Conservation (phyloP, 1,140 invertebrate genomes). For the Brachionus rubens region DNA sequence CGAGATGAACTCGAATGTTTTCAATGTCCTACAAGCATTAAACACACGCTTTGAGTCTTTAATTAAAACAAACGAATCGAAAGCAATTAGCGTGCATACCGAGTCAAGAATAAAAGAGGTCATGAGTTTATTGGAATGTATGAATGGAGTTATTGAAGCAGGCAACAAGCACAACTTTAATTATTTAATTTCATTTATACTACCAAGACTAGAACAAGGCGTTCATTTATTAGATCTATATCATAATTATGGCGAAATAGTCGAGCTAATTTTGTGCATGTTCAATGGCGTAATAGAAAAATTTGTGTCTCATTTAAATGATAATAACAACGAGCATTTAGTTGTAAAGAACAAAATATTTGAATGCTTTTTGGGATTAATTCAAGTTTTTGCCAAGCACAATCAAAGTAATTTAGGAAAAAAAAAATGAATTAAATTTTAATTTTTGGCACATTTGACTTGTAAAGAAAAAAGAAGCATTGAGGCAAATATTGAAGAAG, state of each 20-base stretch:
- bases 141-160: conserved; percentile 36
- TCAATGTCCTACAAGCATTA: not conserved
- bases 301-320: conserved; percentile 4
- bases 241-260: conserved; percentile 44
- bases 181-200: not conserved
- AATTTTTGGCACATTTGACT: not conserved
- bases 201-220: conserved; percentile 12
- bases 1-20: not conserved
- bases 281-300: conserved; percentile 29
- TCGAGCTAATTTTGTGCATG: conserved; percentile 26
- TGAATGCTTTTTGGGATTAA: not conserved
- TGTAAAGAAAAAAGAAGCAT: conserved; percentile 10
- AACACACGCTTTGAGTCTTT: not conserved
- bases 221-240: conserved; percentile 15
- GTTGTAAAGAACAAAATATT: conserved; percentile 1
- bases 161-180: not conserved
- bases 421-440: too few species aligned
- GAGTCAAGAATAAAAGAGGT: conserved; percentile 15
- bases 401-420: conserved; percentile 36
- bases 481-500: conserved; percentile 33
- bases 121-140: conserved; percentile 11
- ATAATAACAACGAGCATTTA: not conserved
- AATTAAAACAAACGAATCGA: too few species aligned
- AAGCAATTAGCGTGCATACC: not conserved
- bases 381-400: conserved; percentile 19